Evolutionary conservation across 2,797 vertebrate species (phyloP), one percentile per base, ranked within the genome.

Genomic region (Neoniphon sammara): DNA sequence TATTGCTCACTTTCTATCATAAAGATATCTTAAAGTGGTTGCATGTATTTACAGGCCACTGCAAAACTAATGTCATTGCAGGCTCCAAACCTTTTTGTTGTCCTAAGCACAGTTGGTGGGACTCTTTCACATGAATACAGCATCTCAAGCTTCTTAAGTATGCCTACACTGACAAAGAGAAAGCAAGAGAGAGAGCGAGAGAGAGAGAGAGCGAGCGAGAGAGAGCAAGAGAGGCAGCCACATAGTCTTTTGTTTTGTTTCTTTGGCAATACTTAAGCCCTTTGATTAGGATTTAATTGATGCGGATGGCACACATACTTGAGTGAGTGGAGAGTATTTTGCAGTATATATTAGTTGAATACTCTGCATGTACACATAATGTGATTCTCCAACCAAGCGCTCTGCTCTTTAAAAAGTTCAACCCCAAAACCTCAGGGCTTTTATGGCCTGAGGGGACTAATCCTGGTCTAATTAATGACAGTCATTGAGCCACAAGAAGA

Each of bases 211-310:
- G n/a, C n/a, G n/a, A n/a, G n/a, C n/a, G 73, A 75, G 57, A 62
- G 57, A 56, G 30, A 57, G 53, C 55, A 59, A 31, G 46, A 42
- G 44, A 58, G 25, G 44, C 62, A 27, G 25, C 25, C 25, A 36
- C 77, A 70, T 70, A 78, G 80, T 78, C 76, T 76, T 81, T 91
- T 82, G 85, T 90, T 84, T 82, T 66, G 46, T 79, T 77, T 76
- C 66, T 83, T 77, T 42, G 54, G 77, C 61, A 66, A 69, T 54
- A 64, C 58, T 68, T 66, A 56, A 69, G 72, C 62, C 75, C 66
- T 88, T 90, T 90, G 77, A 83, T 83, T 78, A 7, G 58, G 31
- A 58, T 65, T 85, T 80, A 62, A 83, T 86, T 88, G 70, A 88
- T 82, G 88, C 47, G 8, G 75, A 87, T 61, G 70, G 70, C 60